phyloP scores from a whole-genome alignment of 1,140 invertebrate species.

The Drosophila virilis region DNA sequence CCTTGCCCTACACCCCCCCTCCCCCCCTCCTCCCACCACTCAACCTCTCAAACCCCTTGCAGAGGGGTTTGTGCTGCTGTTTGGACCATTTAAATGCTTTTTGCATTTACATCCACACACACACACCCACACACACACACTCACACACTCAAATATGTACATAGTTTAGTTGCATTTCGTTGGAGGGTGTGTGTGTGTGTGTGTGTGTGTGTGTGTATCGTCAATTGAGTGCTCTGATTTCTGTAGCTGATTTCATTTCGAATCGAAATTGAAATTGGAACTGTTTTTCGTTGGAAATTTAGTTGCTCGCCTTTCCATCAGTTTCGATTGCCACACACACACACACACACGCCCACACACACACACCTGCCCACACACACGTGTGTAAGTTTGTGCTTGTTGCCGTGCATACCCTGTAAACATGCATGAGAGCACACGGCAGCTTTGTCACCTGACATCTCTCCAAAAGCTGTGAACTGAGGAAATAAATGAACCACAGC shows the following conservation, averaged over 20 bases:
- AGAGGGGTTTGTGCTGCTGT: slow-evolving; percentile 1
- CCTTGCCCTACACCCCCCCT: neutral
- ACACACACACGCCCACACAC: neutral
- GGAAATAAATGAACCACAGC: too few relatives aligned
- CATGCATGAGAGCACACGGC: too few relatives aligned
- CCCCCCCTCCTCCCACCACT: too few relatives aligned
- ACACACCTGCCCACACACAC: neutral
- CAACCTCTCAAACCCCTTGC: neutral
- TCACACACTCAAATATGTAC: slow-evolving; percentile 6
- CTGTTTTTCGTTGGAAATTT: slow-evolving; percentile 40
- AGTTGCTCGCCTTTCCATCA: slow-evolving; percentile 42
- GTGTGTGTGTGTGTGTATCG: slow-evolving; percentile 10
- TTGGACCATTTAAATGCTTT: slow-evolving; percentile 34
- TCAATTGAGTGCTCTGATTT: slow-evolving; percentile 44
- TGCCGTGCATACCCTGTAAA: neutral
- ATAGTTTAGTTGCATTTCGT: slow-evolving; percentile 30
- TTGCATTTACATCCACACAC: slow-evolving; percentile 32
- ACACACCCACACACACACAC: slow-evolving; percentile 8
- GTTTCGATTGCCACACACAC: slow-evolving; percentile 36
- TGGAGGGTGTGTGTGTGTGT: slow-evolving; percentile 2
- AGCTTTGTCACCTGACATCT: too few relatives aligned
- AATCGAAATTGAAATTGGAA: slow-evolving; percentile 51
- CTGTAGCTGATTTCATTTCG: slow-evolving; percentile 38
- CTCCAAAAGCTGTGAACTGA: too few relatives aligned
- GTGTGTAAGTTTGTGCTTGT: neutral